These are phyloP conservation scores for Dolichallabes microphthalmus DNA, from an alignment of 2,113 vertebrate genomes.

Conservation along the genomic window DNA sequence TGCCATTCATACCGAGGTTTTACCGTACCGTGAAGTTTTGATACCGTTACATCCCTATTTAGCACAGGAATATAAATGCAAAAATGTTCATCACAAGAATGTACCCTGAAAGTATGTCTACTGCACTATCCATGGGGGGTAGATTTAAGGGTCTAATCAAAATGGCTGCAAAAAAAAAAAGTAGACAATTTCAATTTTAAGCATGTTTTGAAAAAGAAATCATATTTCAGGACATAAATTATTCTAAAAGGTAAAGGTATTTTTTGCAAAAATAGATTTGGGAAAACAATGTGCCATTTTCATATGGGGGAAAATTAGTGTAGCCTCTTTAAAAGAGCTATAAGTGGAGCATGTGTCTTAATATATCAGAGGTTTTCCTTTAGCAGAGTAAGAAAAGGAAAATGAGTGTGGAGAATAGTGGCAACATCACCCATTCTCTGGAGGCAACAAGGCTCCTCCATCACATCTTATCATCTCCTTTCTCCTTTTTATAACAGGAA, in stretches of 20 bases:
- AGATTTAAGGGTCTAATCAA: conserved; percentile 20
- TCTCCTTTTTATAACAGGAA: conserved; percentile 68
- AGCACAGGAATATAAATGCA: neutral
- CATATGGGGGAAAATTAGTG: conserved; percentile 16
- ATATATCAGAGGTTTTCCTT: conserved; percentile 40
- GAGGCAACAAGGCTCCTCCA: conserved; percentile 60
- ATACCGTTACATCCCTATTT: no score
- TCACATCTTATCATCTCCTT: conserved; percentile 60
- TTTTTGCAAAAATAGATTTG: conserved; percentile 24
- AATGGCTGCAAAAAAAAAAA: conserved; percentile 21
- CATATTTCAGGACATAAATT: conserved; percentile 33
- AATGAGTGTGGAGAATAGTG: conserved; percentile 38
- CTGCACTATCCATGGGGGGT: neutral
- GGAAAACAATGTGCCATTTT: conserved; percentile 40
- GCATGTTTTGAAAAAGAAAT: conserved; percentile 33
- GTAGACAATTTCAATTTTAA: conserved; percentile 4
- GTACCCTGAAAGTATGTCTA: neutral
- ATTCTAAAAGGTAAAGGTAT: conserved; percentile 30
- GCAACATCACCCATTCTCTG: conserved; percentile 53
- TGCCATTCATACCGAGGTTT: no score
- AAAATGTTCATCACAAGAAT: conserved; percentile 15
- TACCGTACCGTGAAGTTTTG: no score
- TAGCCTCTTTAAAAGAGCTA: conserved; percentile 40
- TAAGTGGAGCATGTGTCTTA: conserved; percentile 48
- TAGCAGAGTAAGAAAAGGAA: conserved; percentile 26